A percentile compares a stretch with the other conserved stretches of the same genome.
These are phyloP conservation scores for Panopea generosa DNA, from an alignment of 2,888 invertebrate genomes.

Conservation along the genomic window DNA sequence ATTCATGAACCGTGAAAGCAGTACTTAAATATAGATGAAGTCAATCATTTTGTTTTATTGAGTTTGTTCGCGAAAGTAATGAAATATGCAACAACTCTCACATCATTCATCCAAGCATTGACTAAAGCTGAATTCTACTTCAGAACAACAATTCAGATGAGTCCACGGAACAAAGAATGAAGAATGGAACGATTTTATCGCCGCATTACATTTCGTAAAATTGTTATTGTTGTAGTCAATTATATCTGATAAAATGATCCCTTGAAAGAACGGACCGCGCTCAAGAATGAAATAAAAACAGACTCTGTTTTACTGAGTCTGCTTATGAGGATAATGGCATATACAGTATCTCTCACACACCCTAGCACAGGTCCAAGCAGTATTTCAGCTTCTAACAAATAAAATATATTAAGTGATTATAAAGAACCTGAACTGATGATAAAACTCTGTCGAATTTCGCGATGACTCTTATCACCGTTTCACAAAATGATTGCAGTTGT, in stretches of 20 bases:
- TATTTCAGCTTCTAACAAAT: constrained; percentile 1
- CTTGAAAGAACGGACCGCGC: constrained; percentile 3
- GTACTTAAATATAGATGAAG: constrained; percentile 3
- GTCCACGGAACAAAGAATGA: constrained; percentile 1
- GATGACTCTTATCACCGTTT: constrained; percentile 1
- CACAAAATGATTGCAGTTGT: constrained; percentile 3
- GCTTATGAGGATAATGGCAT: constrained; percentile 3
- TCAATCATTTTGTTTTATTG: constrained; percentile 3
- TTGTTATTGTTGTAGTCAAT: constrained; percentile 3
- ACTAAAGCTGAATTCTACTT: constrained; percentile 2
- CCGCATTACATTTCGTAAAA: constrained; percentile 3
- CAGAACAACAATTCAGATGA: constrained; percentile 3
- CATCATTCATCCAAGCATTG: constrained; percentile 1
- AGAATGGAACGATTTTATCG: constrained; percentile 1
- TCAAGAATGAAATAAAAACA: neutral
- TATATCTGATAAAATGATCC: constrained; percentile 3
- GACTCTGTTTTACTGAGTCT: too few relatives aligned
- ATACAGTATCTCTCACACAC: constrained; percentile 1
- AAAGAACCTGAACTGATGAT: constrained; percentile 1
- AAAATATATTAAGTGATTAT: neutral
- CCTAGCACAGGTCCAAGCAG: constrained; percentile 3
- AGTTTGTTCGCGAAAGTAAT: constrained; percentile 3
- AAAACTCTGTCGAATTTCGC: constrained; percentile 1
- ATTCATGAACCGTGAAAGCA: constrained; percentile 3
- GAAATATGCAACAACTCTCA: constrained; percentile 1